Evolutionary conservation across 2,113 vertebrate genomes (phyloP), one percentile per base, ranked within the genome.

Genomic region (Pristiophorus japonicus): DNA sequence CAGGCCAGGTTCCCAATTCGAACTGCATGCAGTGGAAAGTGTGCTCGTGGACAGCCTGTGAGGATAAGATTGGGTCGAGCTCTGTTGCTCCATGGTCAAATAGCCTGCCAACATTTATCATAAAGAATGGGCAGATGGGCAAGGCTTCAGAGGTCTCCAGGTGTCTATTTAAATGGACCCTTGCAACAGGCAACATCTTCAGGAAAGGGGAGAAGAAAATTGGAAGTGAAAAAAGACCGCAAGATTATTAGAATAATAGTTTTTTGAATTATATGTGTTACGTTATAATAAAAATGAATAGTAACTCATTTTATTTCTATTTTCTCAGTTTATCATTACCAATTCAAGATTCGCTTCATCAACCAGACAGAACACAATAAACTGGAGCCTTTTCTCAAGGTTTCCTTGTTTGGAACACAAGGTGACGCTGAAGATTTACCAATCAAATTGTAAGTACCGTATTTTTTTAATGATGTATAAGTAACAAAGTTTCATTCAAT

Each of bases 271-370:
- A 38, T 7, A 45, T 16, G 2, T n/a, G 51, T 59, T 59, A n/a
- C 87, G n/a, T 62, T 90, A 34, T 18, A 90, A 30, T 47, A 88
- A 90, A 90, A 88, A 59, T 59, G 47, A 87, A 87, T 34, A 30
- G 16, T 12, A 92, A 63, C 85, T 75, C n/a, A 51, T 95, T 55
- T 70, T 51, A 51, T 93, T 92, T 94, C n/a, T 24, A 47, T 90
- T 59, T 51, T 55, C 27, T 87, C 96, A 99, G 99, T 99, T 95
- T 98, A 98, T 96, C 99, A 99, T 96, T 99, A 99, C 96, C 99
- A 99, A 97, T 98, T 99, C 97, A 99, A 98, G 97, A 98, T 99
- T 96, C 98, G 98, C 96, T 98, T 99, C 96, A 96, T 98, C 96
- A 98, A 97, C 95, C 97, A 98, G 96, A 97, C 96, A 6, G 97